Base-by-base conservation (phyloP, 2,888 invertebrate species). In the Ormyrus pomaceus region DNA sequence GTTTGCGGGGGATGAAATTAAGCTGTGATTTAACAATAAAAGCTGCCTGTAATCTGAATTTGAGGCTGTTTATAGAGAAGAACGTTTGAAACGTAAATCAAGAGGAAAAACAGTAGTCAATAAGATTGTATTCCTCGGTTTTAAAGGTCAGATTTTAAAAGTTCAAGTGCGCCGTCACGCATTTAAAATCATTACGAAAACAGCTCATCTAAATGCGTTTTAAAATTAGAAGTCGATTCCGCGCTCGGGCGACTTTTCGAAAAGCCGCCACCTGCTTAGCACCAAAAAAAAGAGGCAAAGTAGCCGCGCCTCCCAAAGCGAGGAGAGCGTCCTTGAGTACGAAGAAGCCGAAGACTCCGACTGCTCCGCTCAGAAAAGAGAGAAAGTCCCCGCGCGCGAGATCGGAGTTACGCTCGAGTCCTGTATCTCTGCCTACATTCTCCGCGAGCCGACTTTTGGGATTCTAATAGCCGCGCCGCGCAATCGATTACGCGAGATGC, bases 401-500 rank as follows among this genome's bases (percentile, higher is more conserved):
- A 59, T 59, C 19, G 48, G 58, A 13, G n/a, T 34, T 46, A 34
- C 53, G 51, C 10, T 46, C 68, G 45, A 68, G 19, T 55, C 19
- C 19, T 19, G 13, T 7, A 53, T 19, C 19, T 19, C 19, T 19
- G 19, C 8, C n/a, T 56, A 56, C 55, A 13, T 46, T 56, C 45
- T 13, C 9, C 13, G 61, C 34, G 48, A 19, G 19, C n/a, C 58
- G 13, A 11, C 53, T 45, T 51, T 34, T 13, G 55, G n/a, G 48
- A 45, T 76, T 61, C 69, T 50, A 70, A 77, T 71, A 56, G 50
- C 46, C 53, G 6, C 56, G 50, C 61, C 55, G 65, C 64, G 70
- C 70, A 70, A 70, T n/a, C 50, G 65, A 77, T 77, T 77, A 70
- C 71, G 70, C 70, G 46, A 51, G 51, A 66, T 59, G 13, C 50